phyloP scores from a whole-genome alignment of 2,888 invertebrate genomes.

The Synergus gifuensis region DNA sequence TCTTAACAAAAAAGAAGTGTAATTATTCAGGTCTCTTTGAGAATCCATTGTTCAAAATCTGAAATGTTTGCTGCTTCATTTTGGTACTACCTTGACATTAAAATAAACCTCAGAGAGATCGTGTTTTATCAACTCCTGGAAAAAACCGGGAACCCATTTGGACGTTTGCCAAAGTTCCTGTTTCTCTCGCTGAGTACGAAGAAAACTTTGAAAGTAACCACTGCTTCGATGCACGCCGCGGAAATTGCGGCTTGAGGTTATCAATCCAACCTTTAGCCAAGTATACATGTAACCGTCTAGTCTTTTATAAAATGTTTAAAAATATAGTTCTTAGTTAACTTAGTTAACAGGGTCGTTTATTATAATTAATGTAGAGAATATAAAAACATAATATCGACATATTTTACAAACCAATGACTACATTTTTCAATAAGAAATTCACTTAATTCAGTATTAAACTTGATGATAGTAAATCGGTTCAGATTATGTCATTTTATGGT shows the following conservation, averaged over 20 bases:
- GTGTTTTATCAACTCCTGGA: constrained; percentile 34
- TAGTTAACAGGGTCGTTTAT: too few species aligned
- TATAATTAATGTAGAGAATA: too few species aligned
- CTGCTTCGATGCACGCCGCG: constrained; percentile 16
- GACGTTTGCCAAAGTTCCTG: constrained; percentile 30
- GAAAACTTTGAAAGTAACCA: not conserved
- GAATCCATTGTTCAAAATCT: not conserved
- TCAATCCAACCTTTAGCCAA: constrained; percentile 16
- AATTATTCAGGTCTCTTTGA: not conserved
- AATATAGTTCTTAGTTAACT: not conserved
- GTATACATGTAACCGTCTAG: constrained; percentile 5
- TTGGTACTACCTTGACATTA: constrained; percentile 36
- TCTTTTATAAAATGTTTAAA: not conserved
- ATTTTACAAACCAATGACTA: too few species aligned
- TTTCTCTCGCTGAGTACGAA: constrained; percentile 10
- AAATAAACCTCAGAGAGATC: constrained; percentile 3
- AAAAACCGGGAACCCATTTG: constrained; percentile 32
- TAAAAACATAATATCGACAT: too few species aligned
- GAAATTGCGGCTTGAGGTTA: constrained; percentile 25
- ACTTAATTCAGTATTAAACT: too few species aligned
- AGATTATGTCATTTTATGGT: not conserved
- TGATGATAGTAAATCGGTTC: too few species aligned
- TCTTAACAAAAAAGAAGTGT: too few species aligned
- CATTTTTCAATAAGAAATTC: too few species aligned
- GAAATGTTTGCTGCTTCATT: not conserved